Evolutionary conservation across 2,888 invertebrate genomes (phyloP).

Genomic region (Diachrysia chrysitis): DNA sequence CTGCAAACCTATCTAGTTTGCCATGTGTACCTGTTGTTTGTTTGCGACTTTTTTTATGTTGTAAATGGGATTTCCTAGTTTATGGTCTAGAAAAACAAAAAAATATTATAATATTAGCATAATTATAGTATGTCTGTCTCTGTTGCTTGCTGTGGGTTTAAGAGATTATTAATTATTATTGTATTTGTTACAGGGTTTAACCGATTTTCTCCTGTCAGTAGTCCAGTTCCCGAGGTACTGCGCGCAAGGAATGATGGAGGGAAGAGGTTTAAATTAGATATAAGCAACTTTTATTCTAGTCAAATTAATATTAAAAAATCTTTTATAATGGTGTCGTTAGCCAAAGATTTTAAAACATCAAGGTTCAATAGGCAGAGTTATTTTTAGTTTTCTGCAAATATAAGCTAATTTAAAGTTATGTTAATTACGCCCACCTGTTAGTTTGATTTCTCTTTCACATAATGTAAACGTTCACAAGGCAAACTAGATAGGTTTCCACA

Average conservation of each 20-base stretch:
- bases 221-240: constrained; percentile 93
- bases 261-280: constrained; percentile 81
- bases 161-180: not conserved
- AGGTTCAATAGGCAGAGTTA: not conserved
- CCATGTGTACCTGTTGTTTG: no score
- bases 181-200: constrained; percentile 89
- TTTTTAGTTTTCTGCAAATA: not conserved
- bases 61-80: no score
- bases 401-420: not conserved
- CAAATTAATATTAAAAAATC: constrained; percentile 28
- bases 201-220: constrained; percentile 91
- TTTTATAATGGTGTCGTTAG: constrained; percentile 26
- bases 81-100: no score
- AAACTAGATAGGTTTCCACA: no score
- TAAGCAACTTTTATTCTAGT: constrained; percentile 49
- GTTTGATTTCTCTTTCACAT: not conserved
- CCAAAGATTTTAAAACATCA: constrained; percentile 6
- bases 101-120: no score
- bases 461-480: no score
- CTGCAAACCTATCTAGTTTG: no score
- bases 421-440: not conserved
- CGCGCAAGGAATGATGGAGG: constrained; percentile 92
- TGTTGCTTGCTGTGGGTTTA: not conserved
- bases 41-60: no score
- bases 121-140: no score